Percentiles rank a stretch among this genome's conserved stretches.
phyloP scores from a whole-genome alignment of 2,113 vertebrate species.

The Brachyhypopomus gauderio region DNA sequence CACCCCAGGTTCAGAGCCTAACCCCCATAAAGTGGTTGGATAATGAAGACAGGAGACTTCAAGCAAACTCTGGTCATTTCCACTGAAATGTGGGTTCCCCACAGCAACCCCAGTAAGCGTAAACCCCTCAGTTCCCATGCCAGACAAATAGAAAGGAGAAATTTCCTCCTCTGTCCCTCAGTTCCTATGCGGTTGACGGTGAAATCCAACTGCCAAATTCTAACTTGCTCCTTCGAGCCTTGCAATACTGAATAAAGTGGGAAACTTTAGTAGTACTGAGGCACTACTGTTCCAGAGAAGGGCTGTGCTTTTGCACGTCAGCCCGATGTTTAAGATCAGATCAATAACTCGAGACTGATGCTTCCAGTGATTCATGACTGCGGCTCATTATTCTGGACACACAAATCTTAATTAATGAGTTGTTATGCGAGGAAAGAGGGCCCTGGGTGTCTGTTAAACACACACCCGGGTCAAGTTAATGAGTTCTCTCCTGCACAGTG shows the following conservation, averaged over 20 bases:
- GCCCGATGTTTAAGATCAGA: constrained; percentile 65
- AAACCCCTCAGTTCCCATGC: constrained; percentile 6
- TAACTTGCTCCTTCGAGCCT: neutral
- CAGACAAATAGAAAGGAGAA: constrained; percentile 28
- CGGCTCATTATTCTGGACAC: constrained; percentile 70
- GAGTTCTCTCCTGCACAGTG: constrained; percentile 64
- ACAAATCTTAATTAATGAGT: constrained; percentile 78
- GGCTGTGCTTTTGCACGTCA: constrained; percentile 63
- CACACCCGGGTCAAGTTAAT: constrained; percentile 71
- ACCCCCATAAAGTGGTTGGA: constrained; percentile 16
- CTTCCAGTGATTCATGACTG: constrained; percentile 73
- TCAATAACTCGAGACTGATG: constrained; percentile 72
- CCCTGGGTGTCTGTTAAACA: constrained; percentile 76
- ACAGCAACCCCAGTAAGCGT: constrained; percentile 44
- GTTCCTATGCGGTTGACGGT: neutral
- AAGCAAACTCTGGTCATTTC: neutral
- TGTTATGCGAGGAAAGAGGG: constrained; percentile 75
- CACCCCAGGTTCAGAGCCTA: neutral
- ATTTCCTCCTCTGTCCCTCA: constrained; percentile 2
- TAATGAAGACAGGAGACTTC: constrained; percentile 8
- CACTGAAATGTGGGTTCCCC: constrained; percentile 4
- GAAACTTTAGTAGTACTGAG: constrained; percentile 16
- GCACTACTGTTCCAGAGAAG: constrained; percentile 18
- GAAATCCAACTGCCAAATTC: constrained; percentile 32
- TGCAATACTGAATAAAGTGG: constrained; percentile 10